These are phyloP conservation scores for Neodiprion fabricii DNA, from an alignment of 1,140 invertebrate species.

Conservation along the genomic window DNA sequence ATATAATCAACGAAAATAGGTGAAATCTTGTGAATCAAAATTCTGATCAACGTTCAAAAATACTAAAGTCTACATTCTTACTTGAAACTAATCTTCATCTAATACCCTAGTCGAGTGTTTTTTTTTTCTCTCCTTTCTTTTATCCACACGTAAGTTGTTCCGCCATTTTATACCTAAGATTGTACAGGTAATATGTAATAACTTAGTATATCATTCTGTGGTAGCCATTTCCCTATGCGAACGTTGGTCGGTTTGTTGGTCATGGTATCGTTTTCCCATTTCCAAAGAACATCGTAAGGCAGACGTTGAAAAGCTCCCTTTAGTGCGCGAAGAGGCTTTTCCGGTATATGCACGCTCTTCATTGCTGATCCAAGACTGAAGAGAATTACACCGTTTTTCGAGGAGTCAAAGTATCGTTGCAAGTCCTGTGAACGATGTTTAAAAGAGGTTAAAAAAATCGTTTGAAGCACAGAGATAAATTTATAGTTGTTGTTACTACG, in stretches of 20 bases:
- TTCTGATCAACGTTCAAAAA: too few relatives aligned
- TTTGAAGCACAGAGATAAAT: too few relatives aligned
- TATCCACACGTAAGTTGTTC: too few relatives aligned
- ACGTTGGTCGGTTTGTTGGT: conserved; percentile 56
- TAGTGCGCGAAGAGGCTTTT: conserved; percentile 26
- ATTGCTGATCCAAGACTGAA: conserved; percentile 39
- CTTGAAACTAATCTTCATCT: too few relatives aligned
- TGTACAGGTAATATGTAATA: neutral
- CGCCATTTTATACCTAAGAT: too few relatives aligned
- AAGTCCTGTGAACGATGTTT: conserved; percentile 26
- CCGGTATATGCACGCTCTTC: conserved; percentile 26
- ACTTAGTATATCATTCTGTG: conserved; percentile 67
- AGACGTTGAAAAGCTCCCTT: conserved; percentile 41
- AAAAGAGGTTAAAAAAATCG: too few relatives aligned
- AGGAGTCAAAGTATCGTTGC: conserved; percentile 33
- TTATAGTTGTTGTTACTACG: too few relatives aligned
- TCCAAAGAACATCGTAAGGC: conserved; percentile 50
- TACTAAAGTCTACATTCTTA: too few relatives aligned
- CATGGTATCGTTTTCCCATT: conserved; percentile 54
- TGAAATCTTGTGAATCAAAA: too few relatives aligned
- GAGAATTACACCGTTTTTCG: conserved; percentile 37
- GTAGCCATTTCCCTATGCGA: conserved; percentile 59
- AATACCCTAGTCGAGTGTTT: too few relatives aligned
- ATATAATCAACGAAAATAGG: too few relatives aligned
- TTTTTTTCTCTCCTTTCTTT: too few relatives aligned